Evolutionary conservation across 2,797 vertebrate species (phyloP).

Genomic region (Enteromius radiatus): DNA sequence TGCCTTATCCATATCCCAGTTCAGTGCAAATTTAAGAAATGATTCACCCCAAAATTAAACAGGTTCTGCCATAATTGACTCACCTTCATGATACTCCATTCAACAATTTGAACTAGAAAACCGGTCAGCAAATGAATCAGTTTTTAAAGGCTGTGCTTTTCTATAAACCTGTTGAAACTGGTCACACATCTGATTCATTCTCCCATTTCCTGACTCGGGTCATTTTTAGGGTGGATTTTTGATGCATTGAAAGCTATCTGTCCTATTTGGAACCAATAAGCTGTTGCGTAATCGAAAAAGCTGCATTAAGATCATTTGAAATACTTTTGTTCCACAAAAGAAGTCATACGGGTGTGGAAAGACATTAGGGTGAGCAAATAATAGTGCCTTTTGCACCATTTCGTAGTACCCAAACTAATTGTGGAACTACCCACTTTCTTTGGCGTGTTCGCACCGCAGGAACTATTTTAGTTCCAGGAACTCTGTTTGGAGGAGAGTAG

Average conservation of each 20-base stretch:
- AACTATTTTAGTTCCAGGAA: too few relatives aligned
- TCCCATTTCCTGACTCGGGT: not conserved
- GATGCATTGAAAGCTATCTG: not conserved
- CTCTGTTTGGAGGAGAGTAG: too few relatives aligned
- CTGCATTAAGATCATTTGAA: not conserved
- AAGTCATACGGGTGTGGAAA: not conserved
- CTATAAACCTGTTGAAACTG: not conserved
- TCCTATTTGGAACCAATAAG: not conserved
- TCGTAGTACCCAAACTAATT: too few relatives aligned
- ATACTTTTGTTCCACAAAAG: not conserved
- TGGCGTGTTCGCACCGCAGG: too few relatives aligned
- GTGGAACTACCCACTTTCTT: too few relatives aligned
- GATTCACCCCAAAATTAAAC: not conserved
- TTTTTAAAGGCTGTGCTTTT: not conserved
- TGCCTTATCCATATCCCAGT: not conserved
- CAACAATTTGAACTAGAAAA: not conserved
- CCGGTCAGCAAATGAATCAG: not conserved
- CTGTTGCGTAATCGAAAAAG: not conserved
- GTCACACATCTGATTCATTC: not conserved
- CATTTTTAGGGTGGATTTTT: not conserved
- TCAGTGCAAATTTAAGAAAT: not conserved
- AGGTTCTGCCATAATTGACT: not conserved
- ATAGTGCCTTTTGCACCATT: too few relatives aligned
- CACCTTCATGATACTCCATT: not conserved
- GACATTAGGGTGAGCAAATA: not conserved